Evolutionary conservation across 2,113 vertebrate genomes (phyloP).

Genomic region (Lasiurus cinereus): DNA sequence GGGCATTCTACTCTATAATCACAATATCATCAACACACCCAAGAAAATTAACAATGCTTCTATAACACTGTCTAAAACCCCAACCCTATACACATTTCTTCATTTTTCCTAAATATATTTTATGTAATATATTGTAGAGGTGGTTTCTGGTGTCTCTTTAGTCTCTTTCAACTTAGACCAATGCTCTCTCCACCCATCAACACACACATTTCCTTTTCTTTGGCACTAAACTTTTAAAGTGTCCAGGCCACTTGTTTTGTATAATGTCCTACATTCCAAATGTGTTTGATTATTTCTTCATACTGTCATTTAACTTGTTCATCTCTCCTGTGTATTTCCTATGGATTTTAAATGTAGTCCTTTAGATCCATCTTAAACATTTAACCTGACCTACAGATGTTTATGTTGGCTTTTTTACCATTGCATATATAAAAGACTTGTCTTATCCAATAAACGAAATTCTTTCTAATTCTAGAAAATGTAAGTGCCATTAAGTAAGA

Average conservation of each 20-base stretch:
- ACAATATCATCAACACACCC: not conserved
- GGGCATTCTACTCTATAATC: not conserved
- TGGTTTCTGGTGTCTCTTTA: not conserved
- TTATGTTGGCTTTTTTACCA: not conserved
- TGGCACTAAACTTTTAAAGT: not conserved
- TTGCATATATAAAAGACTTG: not conserved
- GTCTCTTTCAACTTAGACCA: constrained; percentile 27
- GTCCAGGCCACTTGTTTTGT: not conserved
- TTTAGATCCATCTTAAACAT: not conserved
- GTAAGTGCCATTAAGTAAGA: not conserved
- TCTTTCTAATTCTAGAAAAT: constrained; percentile 31
- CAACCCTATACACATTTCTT: not conserved
- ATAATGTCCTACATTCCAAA: not conserved
- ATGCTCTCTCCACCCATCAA: not conserved
- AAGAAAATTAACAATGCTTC: not conserved
- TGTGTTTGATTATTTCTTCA: constrained; percentile 31
- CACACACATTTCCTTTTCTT: constrained; percentile 19
- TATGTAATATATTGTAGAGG: not conserved
- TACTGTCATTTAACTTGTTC: not conserved
- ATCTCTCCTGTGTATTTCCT: not conserved
- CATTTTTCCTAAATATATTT: constrained; percentile 13
- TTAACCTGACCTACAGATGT: not conserved
- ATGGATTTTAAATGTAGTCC: constrained; percentile 6
- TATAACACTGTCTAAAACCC: not conserved
- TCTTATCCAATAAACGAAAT: not conserved